These are phyloP conservation scores for Acromyrmex echinatior DNA, from an alignment of 1,140 invertebrate species.

Conservation along the genomic window DNA sequence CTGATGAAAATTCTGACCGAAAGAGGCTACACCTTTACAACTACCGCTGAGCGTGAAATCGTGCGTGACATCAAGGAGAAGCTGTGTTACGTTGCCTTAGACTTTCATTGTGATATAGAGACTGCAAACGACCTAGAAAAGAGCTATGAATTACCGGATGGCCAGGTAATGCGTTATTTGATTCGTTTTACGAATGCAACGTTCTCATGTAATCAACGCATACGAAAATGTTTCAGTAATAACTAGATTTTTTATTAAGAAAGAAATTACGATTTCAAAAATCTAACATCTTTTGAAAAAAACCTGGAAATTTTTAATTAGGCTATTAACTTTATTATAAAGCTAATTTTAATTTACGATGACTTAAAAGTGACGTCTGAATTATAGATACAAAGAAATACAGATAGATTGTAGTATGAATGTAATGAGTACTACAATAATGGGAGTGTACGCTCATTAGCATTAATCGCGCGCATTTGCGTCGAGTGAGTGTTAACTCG, in stretches of 20 bases:
- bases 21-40: conserved; percentile 91
- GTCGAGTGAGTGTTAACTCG: conserved; percentile 30
- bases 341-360: background rate
- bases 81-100: conserved; percentile 94
- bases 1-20: conserved; percentile 96
- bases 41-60: conserved; percentile 93
- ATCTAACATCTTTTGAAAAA: background rate
- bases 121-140: conserved; percentile 95
- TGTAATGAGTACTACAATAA: background rate
- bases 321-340: background rate
- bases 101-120: conserved; percentile 96
- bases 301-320: background rate
- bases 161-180: conserved; percentile 89
- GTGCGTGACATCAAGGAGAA: conserved; percentile 96
- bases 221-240: background rate
- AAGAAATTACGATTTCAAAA: background rate
- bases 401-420: background rate
- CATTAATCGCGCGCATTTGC: conserved; percentile 41
- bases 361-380: background rate
- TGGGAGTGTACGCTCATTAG: conserved; percentile 14
- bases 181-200: background rate
- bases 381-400: conserved; percentile 17
- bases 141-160: conserved; percentile 95
- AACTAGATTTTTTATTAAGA: background rate
- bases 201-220: background rate